Percentiles rank a stretch among this genome's conserved stretches.
These are phyloP conservation scores for Pseudorhombus dupliciocellatus DNA, from an alignment of 2,113 vertebrate genomes.

Conservation along the genomic window DNA sequence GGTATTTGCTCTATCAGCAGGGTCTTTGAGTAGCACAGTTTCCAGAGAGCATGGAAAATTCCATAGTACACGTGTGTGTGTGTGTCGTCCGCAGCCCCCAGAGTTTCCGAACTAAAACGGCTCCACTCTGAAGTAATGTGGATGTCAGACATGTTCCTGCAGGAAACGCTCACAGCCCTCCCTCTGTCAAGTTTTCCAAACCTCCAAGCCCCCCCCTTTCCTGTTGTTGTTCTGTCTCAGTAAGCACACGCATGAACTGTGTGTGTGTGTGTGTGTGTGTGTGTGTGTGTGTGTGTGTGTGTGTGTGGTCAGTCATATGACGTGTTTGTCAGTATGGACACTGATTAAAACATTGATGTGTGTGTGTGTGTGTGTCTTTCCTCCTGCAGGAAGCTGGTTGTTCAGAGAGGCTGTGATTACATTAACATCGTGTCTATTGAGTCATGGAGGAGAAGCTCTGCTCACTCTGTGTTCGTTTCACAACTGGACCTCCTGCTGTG, in stretches of 20 bases:
- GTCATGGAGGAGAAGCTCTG: slow-evolving; percentile 36
- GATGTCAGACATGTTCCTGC: too few relatives aligned
- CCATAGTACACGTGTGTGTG: slow-evolving; percentile 18
- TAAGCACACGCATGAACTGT: not conserved
- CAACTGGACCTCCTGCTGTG: not conserved
- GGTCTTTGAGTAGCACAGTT: slow-evolving; percentile 6
- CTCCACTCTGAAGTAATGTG: too few relatives aligned
- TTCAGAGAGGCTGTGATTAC: slow-evolving; percentile 43
- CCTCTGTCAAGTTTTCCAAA: slow-evolving; percentile 19
- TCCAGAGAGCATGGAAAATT: slow-evolving; percentile 61
- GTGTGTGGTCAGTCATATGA: not conserved
- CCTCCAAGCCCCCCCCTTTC: not conserved
- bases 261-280: too few relatives aligned
- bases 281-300: not conserved
- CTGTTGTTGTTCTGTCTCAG: not conserved
- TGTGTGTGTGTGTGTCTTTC: not conserved
- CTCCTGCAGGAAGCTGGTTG: slow-evolving; percentile 1
- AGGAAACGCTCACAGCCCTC: not conserved
- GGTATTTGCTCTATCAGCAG: slow-evolving; percentile 69
- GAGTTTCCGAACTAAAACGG: too few relatives aligned
- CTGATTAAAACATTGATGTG: not conserved
- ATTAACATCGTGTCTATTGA: slow-evolving; percentile 42
- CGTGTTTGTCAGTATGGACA: too few relatives aligned
- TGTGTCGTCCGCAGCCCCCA: not conserved
- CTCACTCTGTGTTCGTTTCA: not conserved